phyloP scores from a whole-genome alignment of 2,113 vertebrate genomes.

The Scatophagus argus region DNA sequence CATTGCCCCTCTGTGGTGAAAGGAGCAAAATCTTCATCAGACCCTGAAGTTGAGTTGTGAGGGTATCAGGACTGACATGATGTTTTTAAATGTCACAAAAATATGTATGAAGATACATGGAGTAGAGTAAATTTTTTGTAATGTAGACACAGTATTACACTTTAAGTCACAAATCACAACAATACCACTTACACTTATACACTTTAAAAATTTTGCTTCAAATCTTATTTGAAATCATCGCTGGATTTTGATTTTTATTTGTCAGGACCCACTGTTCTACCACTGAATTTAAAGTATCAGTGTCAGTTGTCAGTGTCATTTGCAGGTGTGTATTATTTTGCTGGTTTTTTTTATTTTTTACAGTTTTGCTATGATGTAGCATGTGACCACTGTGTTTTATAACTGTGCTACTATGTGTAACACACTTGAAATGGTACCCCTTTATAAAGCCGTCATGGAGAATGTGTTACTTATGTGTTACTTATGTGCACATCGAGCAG shows the following conservation, averaged over 20 bases:
- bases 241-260: too few relatives aligned
- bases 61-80: not conserved
- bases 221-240: too few relatives aligned
- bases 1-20: conserved; percentile 73
- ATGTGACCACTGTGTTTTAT: not conserved
- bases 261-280: too few relatives aligned
- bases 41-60: not conserved
- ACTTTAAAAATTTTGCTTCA: too few relatives aligned
- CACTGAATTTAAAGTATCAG: too few relatives aligned
- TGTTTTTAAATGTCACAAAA: not conserved
- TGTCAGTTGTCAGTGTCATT: not conserved
- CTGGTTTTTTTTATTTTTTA: too few relatives aligned
- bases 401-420: not conserved
- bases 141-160: not conserved
- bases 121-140: not conserved
- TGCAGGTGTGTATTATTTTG: not conserved
- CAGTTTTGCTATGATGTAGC: too few relatives aligned
- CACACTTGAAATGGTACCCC: too few relatives aligned
- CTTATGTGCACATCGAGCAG: too few relatives aligned
- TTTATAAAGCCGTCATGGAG: too few relatives aligned
- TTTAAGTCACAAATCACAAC: not conserved
- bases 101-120: not conserved
- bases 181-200: too few relatives aligned
- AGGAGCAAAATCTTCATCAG: not conserved
- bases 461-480: too few relatives aligned